Conservation (phyloP, 2,113 vertebrate species). For the Aix galericulata region DNA sequence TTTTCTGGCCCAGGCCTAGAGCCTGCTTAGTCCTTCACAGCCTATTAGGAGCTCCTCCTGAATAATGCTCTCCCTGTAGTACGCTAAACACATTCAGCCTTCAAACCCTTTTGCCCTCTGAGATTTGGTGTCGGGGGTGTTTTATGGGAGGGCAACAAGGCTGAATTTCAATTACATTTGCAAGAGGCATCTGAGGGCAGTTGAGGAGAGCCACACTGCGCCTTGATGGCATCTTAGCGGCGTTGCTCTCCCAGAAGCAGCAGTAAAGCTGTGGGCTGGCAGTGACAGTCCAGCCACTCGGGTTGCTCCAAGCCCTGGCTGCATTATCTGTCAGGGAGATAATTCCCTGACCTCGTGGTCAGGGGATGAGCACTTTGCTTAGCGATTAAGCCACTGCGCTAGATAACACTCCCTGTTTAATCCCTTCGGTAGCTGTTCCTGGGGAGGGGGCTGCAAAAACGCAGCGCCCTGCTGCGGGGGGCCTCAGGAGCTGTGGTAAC, state of each 20-base stretch:
- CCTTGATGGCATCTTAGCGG: neutral
- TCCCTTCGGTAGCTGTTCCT: slow-evolving; percentile 3
- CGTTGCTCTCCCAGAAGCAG: neutral
- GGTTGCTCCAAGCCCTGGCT: neutral
- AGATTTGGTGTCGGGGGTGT: neutral
- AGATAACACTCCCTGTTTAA: slow-evolving; percentile 7
- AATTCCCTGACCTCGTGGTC: slow-evolving; percentile 54
- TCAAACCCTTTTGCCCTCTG: neutral
- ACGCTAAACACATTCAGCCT: rapidly evolving
- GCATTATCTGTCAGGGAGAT: slow-evolving; percentile 2
- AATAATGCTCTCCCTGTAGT: neutral
- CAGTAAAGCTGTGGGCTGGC: neutral
- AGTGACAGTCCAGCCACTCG: neutral
- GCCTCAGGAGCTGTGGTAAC: neutral
- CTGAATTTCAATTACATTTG: neutral
- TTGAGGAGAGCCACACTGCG: neutral
- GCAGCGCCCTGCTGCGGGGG: neutral
- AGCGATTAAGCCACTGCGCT: slow-evolving; percentile 58
- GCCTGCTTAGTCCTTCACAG: neutral
- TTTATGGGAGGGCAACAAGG: neutral
- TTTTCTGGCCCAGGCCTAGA: neutral
- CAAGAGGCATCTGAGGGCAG: neutral
- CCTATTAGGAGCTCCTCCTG: neutral
- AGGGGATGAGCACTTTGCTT: slow-evolving; percentile 56
- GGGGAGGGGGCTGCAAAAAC: neutral